Conservation (phyloP, 2,113 vertebrate species). For the Tragelaphus buxtoni region DNA sequence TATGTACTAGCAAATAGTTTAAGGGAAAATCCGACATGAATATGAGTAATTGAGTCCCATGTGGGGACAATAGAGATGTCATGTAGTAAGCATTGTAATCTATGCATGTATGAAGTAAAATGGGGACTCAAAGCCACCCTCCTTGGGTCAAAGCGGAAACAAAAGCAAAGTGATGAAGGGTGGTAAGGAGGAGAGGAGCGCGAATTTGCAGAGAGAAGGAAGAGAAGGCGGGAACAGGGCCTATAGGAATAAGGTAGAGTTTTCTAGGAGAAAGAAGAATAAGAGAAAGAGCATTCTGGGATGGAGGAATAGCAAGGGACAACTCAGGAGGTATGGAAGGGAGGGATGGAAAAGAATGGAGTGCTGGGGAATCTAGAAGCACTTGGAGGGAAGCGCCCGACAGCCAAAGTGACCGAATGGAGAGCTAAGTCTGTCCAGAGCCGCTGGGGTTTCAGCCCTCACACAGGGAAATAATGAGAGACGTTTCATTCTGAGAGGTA, state of each 20-base stretch:
- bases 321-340: not conserved
- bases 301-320: not conserved
- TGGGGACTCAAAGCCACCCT: not conserved
- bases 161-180: not conserved
- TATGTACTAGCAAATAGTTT: not conserved
- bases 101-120: not conserved
- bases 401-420: not conserved
- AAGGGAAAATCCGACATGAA: not conserved
- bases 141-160: not conserved
- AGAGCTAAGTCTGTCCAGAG: not conserved
- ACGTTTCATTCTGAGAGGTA: not conserved
- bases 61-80: not conserved
- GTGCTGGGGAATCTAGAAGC: not conserved
- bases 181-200: not conserved
- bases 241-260: not conserved
- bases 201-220: not conserved
- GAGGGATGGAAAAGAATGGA: not conserved
- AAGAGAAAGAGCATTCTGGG: not conserved
- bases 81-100: rapidly evolving
- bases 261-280: not conserved
- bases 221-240: not conserved
- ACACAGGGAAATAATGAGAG: not conserved
- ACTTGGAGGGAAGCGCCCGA: not conserved
- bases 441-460: not conserved
- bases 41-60: not conserved